Evolutionary conservation across 1,140 invertebrate species (phyloP), one percentile per base, ranked within the genome.

Genomic region (Atopsyche davidsoni): DNA sequence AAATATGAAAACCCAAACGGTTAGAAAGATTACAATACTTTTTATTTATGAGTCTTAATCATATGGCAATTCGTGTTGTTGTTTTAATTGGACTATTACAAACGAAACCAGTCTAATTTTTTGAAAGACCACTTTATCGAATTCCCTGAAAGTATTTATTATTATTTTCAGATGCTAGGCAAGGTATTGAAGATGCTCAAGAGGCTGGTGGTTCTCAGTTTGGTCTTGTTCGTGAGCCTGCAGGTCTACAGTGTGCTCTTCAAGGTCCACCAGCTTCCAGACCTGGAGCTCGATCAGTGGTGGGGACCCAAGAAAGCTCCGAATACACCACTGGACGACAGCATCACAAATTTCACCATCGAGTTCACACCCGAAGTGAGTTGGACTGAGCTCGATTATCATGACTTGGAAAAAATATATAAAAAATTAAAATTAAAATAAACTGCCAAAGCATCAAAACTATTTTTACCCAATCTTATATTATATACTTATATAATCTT

Each of bases 271-370:
- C 58, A 64, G n/a, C 35, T 60, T 36, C 70, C 70, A 2, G 21
- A 65, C n/a, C 47, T 72, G 11, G 64, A 69, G 32, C 46, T 57
- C 6, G 45, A 68, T 17, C 63, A 46, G 45, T 79, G 75, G 73
- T 80, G 78, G 78, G 75, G 74, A 4, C 65, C 67, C 4, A 66
- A 66, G 9, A 28, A 45, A 17, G 10, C 38, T 7, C 53, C 61
- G 3, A 46, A 55, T 17, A 49, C 59, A 13, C 31, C 35, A n/a
- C 60, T 62, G 21, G 75, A 78, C 39, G 53, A 59, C 31, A 62
- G 64, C 2, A 69, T 79, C 39, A 65, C 65, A 46, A 63, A 64
- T 4, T 77, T 78, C 57, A 69, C 67, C 56, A 67, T 79, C 22
- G 61, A 66, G 7, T 75, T 78, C 42, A 62, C 69, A 34, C 63